Evolutionary conservation across 2,113 vertebrate species (phyloP), one percentile per base, ranked within the genome.

Genomic region (Campylomormyrus tamandua): DNA sequence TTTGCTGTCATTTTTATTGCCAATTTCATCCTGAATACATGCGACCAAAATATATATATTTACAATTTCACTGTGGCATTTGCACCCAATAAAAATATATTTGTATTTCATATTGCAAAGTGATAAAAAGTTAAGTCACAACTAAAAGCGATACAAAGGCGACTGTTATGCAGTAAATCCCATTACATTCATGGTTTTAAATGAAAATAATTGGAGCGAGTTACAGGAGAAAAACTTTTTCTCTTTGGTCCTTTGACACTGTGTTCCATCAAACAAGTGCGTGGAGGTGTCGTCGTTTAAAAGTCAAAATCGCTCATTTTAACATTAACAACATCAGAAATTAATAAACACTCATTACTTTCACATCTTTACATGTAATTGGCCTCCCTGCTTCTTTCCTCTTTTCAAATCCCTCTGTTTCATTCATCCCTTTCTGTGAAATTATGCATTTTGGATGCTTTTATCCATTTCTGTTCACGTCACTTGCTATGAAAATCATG

Each of bases 121-220:
- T 80, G 74, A 42, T 80, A 80, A 80, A 77, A 80, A 80, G 74
- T 39, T 70, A 91, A 86, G 66, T 89, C 89, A 88, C 90, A 90
- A 89, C 50, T 88, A 87, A 77, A 88, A 90, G 90, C 88, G 90
- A 90, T 92, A 90, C 77, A 92, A 74, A 88, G 89, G 27, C 66
- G 13, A 88, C 62, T 39, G 58, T 90, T 90, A 92, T 91, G 91
- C 90, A 92, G 91, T 92, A 92, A 93, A 92, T 35, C 39, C 74
- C 74, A 42, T 39, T 92, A 93, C 92, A 92, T 92, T 92, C 92
- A 92, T 83, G 49, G 80, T 90, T 62, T 66, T 58, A 89, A 77
- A 89, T 77, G 77, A 90, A 89, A 88, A 91, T 87, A 84, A 84
- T 42, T 83, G 13, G 24, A 83, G 66, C 2, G 31, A 70, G 48